Conservation (phyloP, 2,888 invertebrate species). For the Heliconius charithonia region DNA sequence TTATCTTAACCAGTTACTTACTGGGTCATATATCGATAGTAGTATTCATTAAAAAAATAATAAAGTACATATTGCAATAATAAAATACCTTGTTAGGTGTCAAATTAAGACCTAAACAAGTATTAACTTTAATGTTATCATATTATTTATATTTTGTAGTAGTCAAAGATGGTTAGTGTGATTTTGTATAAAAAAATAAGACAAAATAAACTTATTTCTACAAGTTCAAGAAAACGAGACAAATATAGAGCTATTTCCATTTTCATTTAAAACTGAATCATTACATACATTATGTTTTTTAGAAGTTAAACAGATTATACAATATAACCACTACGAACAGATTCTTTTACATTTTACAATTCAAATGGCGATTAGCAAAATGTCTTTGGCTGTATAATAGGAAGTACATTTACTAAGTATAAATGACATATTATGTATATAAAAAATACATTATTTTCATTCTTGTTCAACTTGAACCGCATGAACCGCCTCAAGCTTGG, state of each 20-base stretch:
- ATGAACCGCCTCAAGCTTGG: conserved; percentile 51
- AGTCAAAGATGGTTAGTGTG: too few relatives aligned
- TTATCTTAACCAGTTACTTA: neutral
- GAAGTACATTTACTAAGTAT: neutral
- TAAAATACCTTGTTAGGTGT: too few relatives aligned
- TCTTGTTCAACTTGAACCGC: neutral
- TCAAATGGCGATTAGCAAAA: neutral
- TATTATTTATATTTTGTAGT: too few relatives aligned
- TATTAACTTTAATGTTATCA: too few relatives aligned
- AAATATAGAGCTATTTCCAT: neutral
- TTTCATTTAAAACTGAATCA: neutral
- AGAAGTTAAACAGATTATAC: neutral
- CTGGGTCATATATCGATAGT: neutral
- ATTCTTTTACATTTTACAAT: neutral
- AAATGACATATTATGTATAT: neutral
- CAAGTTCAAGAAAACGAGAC: neutral
- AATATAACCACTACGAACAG: neutral
- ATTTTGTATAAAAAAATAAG: too few relatives aligned
- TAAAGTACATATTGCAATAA: too few relatives aligned
- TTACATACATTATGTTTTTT: neutral
- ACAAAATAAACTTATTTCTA: neutral
- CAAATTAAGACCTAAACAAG: too few relatives aligned
- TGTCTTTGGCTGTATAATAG: neutral
- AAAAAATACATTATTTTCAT: neutral
- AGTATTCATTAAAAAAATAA: too few relatives aligned